Percentiles rank a stretch among this genome's conserved stretches.
Evolutionary conservation across 2,888 invertebrate genomes (phyloP).

Genomic region (Tiliacea aurago): DNA sequence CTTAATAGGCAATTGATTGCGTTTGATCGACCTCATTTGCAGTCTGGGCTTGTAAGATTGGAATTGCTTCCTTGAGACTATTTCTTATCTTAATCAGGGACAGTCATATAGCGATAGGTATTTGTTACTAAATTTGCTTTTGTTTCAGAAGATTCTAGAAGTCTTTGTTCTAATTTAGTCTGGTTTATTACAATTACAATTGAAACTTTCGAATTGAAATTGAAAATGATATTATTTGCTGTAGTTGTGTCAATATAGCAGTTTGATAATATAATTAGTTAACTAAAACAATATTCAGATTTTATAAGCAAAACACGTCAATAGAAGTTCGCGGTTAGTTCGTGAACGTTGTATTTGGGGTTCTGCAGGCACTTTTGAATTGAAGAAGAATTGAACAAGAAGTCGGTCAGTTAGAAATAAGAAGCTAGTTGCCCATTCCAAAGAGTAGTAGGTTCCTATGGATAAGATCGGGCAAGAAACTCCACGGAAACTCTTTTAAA

Average conservation of each 20-base stretch:
- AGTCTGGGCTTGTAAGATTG: slow-evolving; percentile 32
- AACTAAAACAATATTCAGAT: not conserved
- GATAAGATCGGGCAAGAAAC: too few species aligned
- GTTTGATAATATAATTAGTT: not conserved
- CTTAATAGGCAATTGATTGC: slow-evolving; percentile 62
- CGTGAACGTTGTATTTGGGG: not conserved
- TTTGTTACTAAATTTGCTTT: slow-evolving; percentile 6
- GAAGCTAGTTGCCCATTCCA: too few species aligned
- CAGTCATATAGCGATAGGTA: not conserved
- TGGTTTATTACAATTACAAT: not conserved
- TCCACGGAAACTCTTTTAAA: too few species aligned
- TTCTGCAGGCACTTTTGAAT: too few species aligned
- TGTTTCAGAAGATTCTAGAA: not conserved
- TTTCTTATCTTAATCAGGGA: slow-evolving; percentile 25
- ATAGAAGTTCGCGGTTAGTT: not conserved
- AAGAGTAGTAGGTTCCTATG: too few species aligned
- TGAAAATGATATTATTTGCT: not conserved
- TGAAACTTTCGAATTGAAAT: not conserved
- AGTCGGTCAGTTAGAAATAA: too few species aligned
- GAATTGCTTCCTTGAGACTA: slow-evolving; percentile 40
- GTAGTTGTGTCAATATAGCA: not conserved
- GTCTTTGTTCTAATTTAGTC: not conserved
- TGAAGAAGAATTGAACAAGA: too few species aligned
- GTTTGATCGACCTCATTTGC: slow-evolving; percentile 50
- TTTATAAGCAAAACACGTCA: not conserved